Evolutionary conservation across 2,888 invertebrate species (phyloP), one percentile per base, ranked within the genome.

Genomic region (Pollenia amentaria): DNA sequence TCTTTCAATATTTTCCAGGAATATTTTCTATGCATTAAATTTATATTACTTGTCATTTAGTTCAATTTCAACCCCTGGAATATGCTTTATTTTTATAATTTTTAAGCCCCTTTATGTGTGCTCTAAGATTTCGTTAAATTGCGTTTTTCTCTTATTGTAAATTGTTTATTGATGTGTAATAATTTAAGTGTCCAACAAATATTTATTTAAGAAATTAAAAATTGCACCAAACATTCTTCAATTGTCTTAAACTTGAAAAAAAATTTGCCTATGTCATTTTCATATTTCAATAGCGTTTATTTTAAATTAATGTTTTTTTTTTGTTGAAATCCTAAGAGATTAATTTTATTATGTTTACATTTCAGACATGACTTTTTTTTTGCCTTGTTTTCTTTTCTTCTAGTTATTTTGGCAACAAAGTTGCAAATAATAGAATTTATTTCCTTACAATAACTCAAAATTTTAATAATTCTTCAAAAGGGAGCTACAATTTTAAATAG

Each of bases 141-240:
- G 40, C 2, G 2, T 14, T 60, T 18, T 57, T 42, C 3, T 65
- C 10, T 67, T 48, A 38, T 69, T 48, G n/a, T 14, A 62, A 51
- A 53, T n/a, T 18, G 57, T 67, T 38, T 69, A 87, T 67, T 84
- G 84, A 84, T 62, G 87, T 84, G 79, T 48, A 81, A 81, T 81
- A 87, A 73, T 87, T 87, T 87, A 87, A 87, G 87, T 87, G 87
- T 69, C 84, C 80, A 55, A 55, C 87, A 87, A 87, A 87, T 84
- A 87, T 87, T 87, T 87, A 65, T 12, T 21, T 48, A 55, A 55
- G 46, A 86, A 77, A 72, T 79, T 84, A 65, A 81, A 55, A 76
- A 67, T 38, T 10, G 16, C 65, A 10, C 9, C 10, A 16, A 53
- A n/a, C 4, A 29, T 46, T 53, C 29, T 48, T 57, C 57, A 72